Conservation (phyloP, 2,888 invertebrate species). For the Ormia ochracea region DNA sequence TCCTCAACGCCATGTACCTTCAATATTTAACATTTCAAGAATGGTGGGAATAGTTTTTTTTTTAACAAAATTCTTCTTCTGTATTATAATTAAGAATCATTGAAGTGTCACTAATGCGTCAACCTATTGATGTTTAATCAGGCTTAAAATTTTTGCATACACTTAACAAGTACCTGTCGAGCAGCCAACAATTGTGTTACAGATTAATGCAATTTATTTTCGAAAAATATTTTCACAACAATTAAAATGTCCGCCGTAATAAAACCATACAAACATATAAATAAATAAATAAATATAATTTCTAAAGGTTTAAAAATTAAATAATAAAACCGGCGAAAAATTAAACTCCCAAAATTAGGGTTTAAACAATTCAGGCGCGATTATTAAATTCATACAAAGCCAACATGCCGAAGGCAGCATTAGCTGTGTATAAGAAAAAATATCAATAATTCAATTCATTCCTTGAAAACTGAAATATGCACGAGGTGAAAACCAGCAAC, state of each 20-base stretch:
- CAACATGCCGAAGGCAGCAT: slow-evolving; percentile 13
- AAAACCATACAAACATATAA: slow-evolving; percentile 33
- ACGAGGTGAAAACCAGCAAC: background rate
- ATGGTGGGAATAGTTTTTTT: background rate
- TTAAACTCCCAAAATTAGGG: slow-evolving; percentile 63
- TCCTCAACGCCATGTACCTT: background rate
- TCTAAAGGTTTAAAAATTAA: slow-evolving; percentile 28
- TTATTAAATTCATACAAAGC: slow-evolving; percentile 66
- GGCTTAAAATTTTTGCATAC: slow-evolving; percentile 42
- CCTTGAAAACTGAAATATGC: slow-evolving; percentile 1
- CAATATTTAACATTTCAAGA: background rate
- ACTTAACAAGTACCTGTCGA: slow-evolving; percentile 53
- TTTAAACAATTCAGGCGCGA: slow-evolving; percentile 73
- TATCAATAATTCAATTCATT: slow-evolving; percentile 35
- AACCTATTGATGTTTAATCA: slow-evolving; percentile 59
- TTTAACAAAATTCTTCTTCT: background rate
- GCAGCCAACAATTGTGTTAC: slow-evolving; percentile 52
- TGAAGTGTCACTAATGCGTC: slow-evolving; percentile 60
- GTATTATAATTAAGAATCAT: slow-evolving; percentile 46
- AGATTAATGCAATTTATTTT: slow-evolving; percentile 22
- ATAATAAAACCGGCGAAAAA: slow-evolving; percentile 56
- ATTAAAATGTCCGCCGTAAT: slow-evolving; percentile 54
- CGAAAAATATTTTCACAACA: slow-evolving; percentile 49
- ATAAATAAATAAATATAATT: slow-evolving; percentile 3
- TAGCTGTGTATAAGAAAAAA: slow-evolving; percentile 14